Evolutionary conservation across 2,888 invertebrate genomes (phyloP), one percentile per base, ranked within the genome.

Genomic region (Margaritifera margaritifera): DNA sequence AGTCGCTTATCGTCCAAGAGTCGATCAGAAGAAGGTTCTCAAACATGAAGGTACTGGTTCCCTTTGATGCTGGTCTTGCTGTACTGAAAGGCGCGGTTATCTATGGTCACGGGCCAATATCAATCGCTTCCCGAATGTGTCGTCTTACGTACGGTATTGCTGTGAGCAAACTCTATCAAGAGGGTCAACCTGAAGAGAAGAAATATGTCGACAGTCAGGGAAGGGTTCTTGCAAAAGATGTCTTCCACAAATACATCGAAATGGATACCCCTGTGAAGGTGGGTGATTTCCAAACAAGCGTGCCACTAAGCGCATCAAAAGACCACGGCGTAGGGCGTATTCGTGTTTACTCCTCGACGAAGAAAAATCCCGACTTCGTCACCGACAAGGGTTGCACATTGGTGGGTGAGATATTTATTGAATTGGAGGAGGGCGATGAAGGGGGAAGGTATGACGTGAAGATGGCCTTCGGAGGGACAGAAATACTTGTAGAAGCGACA

Each of bases 11-110:
- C 20, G 76, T 76, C 19, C 69, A 66, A 53, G 69, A 71, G 20
- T 66, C 69, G 19, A 66, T 76, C 42, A 71, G 61, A 61, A 50
- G 61, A 2, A 70, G 68, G 31, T 76, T 76, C 53, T 60, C 74
- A 18, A 70, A 76, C 64, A 69, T 71, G 64, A 67, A 62, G n/a
- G 67, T 74, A 4, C 57, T 76, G 1, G 64, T 74, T 58, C 76
- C 76, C 4, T 62, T 71, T 22, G 76, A 76, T 25, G 73, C 76
- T 15, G 76, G 73, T 5, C 64, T 73, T 1, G 73, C 71, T 6
- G 76, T 76, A 4, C 61, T 76, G 15, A 73, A 73, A 60, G 76
- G 76, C 3, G 76, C 76, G 20, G 76, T 76, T 19, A 73, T 76
- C 22, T 76, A 68, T 66, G 76, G 76, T 24, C 76, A 76, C 51